Base-by-base conservation (phyloP, 2,797 vertebrate genomes). In the Melanotaenia nigrans region DNA sequence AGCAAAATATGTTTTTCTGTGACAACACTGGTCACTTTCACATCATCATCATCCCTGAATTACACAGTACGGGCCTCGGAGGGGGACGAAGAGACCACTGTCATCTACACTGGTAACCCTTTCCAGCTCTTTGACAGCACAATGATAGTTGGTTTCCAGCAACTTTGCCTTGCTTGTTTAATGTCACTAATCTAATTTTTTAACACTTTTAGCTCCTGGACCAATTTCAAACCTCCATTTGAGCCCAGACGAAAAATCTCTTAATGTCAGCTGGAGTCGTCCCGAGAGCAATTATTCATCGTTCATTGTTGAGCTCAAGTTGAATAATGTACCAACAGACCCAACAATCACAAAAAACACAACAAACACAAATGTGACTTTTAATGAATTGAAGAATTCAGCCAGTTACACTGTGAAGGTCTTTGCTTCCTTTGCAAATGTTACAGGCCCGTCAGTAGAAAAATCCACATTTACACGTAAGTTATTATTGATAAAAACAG, bases 381-480 rank as follows among this genome's bases (percentile, higher is more conserved):
- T 91, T 33, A 0, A 0, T 0, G 0, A 0, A 0, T 82, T 94
- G 66, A 81, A 51, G 13, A 12, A 55, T 14, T 81, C 71, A 1
- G 56, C 72, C 10, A 0, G 40, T 0, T 94, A 94, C 84, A 58
- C 0, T 0, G 75, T 95, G 47, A 35, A 0, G 0, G 82, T 94
- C 45, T 0, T 0, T 9, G 58, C 28, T 30, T 30, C 28, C 28
- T 30, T 30, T 30, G 28, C 0, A 30, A 30, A 30, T 30, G 28
- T 30, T 1, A 0, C 0, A 0, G 73, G 92, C 51, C 0, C 0
- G 0, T 0, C 1, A 3, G 4, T 1, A 18, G 0, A 0, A 0
- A 0, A 0, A 0, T 28, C 0, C 24, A 3, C 0, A 0, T 90
- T 68, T 71, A 95, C 94, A 10, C 0, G 94, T 95, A 73, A 94